phyloP scores from a whole-genome alignment of 2,888 invertebrate species.

The Phymatocera aterrima region DNA sequence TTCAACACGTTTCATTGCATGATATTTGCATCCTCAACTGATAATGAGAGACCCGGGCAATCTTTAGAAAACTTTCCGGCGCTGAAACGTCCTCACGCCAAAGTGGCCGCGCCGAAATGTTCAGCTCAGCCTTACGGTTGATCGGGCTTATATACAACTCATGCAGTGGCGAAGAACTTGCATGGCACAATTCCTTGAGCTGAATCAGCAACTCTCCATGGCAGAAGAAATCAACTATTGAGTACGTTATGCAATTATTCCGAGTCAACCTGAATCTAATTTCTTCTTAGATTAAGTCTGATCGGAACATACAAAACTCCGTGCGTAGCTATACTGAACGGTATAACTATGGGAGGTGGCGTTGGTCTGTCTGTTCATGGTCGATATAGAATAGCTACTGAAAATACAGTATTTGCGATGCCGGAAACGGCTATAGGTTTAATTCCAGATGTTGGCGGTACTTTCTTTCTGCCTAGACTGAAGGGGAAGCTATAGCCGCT shows the following conservation, averaged over 20 bases:
- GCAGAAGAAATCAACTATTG: too few relatives aligned
- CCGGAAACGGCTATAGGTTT: conserved; percentile 98
- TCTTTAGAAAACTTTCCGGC: too few relatives aligned
- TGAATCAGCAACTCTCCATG: conserved; percentile 30
- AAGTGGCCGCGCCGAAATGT: too few relatives aligned
- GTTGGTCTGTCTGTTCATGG: conserved; percentile 97
- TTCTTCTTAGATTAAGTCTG: conserved; percentile 80
- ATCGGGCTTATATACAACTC: too few relatives aligned
- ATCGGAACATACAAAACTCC: conserved; percentile 94
- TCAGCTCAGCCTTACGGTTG: too few relatives aligned
- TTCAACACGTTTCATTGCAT: too few relatives aligned
- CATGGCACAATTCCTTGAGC: background rate
- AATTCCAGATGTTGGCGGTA: conserved; percentile 98
- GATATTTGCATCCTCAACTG: too few relatives aligned
- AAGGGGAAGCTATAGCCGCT: conserved; percentile 90
- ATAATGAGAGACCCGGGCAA: too few relatives aligned
- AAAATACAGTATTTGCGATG: conserved; percentile 97
- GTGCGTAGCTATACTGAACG: conserved; percentile 94
- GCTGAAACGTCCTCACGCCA: too few relatives aligned
- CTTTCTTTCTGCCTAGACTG: conserved; percentile 92
- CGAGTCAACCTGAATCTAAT: background rate
- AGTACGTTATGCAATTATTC: conserved; percentile 14
- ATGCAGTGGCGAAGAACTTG: too few relatives aligned
- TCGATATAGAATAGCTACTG: conserved; percentile 94
- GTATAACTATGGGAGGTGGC: conserved; percentile 99